phyloP scores from a whole-genome alignment of 2,888 invertebrate species.

The Coenonympha arcania region DNA sequence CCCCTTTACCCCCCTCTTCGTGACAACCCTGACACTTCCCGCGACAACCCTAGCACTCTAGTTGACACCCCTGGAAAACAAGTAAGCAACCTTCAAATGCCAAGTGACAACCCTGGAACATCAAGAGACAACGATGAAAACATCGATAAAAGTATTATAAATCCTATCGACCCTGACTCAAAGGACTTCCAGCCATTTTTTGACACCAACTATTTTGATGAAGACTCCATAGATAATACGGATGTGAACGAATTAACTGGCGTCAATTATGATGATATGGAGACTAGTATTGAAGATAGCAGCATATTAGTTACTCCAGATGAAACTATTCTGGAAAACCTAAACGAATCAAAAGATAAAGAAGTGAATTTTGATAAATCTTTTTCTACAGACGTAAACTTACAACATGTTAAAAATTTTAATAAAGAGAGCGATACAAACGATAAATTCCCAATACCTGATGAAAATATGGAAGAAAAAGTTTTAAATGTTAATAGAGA shows the following conservation, averaged over 20 bases:
- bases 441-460: neutral
- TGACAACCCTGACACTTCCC: conserved; percentile 22
- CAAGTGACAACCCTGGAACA: too few relatives aligned
- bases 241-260: conserved; percentile 21
- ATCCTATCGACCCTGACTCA: conserved; percentile 13
- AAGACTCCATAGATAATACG: conserved; percentile 21
- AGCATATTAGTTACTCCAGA: conserved; percentile 38
- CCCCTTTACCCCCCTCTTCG: conserved; percentile 51
- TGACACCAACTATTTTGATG: conserved; percentile 23
- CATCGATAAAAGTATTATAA: conserved; percentile 25
- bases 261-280: conserved; percentile 34
- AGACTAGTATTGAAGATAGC: conserved; percentile 44
- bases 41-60: conserved; percentile 25
- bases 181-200: conserved; percentile 25
- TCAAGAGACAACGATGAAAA: conserved; percentile 24
- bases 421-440: neutral
- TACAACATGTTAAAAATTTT: too few relatives aligned
- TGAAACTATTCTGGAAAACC: conserved; percentile 22
- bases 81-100: too few relatives aligned
- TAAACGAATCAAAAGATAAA: conserved; percentile 1
- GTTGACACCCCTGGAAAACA: too few relatives aligned
- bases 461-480: conserved; percentile 12
- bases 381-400: neutral
- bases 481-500: neutral
- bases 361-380: neutral